Evolutionary conservation across 2,888 invertebrate species (phyloP).

Genomic region (Hoplodrina ambigua): DNA sequence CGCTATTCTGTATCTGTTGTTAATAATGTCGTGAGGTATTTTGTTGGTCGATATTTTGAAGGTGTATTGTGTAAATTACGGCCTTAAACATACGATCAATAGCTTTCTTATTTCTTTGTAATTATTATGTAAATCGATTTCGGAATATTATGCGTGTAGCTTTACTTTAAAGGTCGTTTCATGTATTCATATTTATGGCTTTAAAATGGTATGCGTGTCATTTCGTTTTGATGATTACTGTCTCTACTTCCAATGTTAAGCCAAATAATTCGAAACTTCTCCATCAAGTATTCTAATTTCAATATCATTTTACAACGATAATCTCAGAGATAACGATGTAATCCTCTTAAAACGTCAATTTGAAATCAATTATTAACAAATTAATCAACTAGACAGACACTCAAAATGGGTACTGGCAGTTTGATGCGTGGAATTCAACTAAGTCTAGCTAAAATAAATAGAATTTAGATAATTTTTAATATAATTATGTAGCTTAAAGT

Average conservation of each 20-base stretch:
- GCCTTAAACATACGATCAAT: not conserved
- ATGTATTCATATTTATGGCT: not conserved
- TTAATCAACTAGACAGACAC: conserved; percentile 26
- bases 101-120: too few relatives aligned
- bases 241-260: not conserved
- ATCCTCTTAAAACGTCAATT: conserved; percentile 37
- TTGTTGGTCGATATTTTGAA: not conserved
- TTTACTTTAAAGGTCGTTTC: not conserved
- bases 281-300: conserved; percentile 11
- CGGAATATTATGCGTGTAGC: not conserved
- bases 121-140: too few relatives aligned
- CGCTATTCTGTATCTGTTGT: conserved; percentile 50
- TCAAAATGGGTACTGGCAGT: conserved; percentile 2
- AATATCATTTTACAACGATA: conserved; percentile 44
- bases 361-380: conserved; percentile 36
- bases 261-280: conserved; percentile 13
- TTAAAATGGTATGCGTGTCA: not conserved
- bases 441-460: not conserved
- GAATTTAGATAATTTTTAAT: not conserved
- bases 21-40: conserved; percentile 17
- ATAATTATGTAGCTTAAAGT: not conserved
- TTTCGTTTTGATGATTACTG: conserved; percentile 1
- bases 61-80: not conserved
- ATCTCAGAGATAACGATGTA: conserved; percentile 23
- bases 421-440: not conserved